Percentiles rank a stretch among this genome's conserved stretches.
phyloP scores from a whole-genome alignment of 2,888 invertebrate genomes.

The Caradrina clavipalpis region DNA sequence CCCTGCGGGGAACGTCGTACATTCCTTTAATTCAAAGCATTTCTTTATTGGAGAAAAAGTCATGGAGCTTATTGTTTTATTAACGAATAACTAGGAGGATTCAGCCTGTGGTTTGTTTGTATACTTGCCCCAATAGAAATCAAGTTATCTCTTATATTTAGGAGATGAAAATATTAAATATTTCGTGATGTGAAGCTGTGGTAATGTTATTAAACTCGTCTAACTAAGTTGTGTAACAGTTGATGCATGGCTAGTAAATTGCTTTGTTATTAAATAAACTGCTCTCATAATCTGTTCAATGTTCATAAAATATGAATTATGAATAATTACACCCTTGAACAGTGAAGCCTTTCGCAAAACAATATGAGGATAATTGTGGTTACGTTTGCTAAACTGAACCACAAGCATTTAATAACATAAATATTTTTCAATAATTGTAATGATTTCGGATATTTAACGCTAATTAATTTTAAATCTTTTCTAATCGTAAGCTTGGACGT shows the following conservation, averaged over 20 bases:
- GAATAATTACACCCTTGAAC: constrained; percentile 6
- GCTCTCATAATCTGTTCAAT: constrained; percentile 24
- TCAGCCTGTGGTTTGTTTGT: constrained; percentile 56
- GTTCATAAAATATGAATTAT: constrained; percentile 2
- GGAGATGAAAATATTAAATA: constrained; percentile 29
- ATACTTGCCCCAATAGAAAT: constrained; percentile 50
- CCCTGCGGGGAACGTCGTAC: constrained; percentile 79
- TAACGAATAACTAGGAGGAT: constrained; percentile 78
- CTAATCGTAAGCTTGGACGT: too few relatives aligned
- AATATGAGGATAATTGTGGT: neutral
- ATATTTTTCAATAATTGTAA: too few relatives aligned
- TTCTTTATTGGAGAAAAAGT: constrained; percentile 86
- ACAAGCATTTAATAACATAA: too few relatives aligned
- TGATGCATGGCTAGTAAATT: constrained; percentile 37
- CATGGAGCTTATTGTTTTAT: constrained; percentile 84
- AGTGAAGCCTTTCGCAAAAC: constrained; percentile 6
- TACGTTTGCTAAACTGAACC: too few relatives aligned
- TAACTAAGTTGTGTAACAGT: constrained; percentile 23
- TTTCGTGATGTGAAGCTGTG: constrained; percentile 26
- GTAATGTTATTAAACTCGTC: constrained; percentile 32
- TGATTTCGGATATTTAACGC: too few relatives aligned
- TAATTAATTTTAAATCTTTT: too few relatives aligned
- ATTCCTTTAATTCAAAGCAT: constrained; percentile 84
- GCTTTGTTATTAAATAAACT: constrained; percentile 40
- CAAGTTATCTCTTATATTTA: constrained; percentile 43